Conservation (phyloP, 53 echinoderm and acorn worm species). For the Mesocentrotus franciscanus region DNA sequence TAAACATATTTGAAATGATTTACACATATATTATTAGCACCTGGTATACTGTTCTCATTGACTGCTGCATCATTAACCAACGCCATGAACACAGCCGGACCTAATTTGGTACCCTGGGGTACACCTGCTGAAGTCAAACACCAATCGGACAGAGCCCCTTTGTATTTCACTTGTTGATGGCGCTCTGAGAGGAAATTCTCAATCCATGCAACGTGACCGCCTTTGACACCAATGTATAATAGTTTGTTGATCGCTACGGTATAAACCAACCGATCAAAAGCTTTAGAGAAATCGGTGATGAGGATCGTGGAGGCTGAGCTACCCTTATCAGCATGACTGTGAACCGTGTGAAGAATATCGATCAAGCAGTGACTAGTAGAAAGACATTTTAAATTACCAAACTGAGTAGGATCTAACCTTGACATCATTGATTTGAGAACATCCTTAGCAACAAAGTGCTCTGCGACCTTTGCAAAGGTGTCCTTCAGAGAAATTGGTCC, state of each 20-base stretch:
- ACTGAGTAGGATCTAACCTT: slow-evolving; percentile 24
- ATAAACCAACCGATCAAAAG: slow-evolving; percentile 68
- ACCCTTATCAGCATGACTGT: slow-evolving; percentile 38
- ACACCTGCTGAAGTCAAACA: slow-evolving; percentile 50
- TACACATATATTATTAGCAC: not conserved
- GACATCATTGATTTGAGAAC: slow-evolving; percentile 3
- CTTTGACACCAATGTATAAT: slow-evolving; percentile 19
- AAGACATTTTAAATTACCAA: slow-evolving; percentile 65
- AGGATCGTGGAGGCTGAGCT: slow-evolving; percentile 44
- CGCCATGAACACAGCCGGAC: slow-evolving; percentile 59
- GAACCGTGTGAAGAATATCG: slow-evolving; percentile 41
- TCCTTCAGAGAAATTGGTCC: slow-evolving; percentile 69
- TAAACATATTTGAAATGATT: slow-evolving; percentile 59
- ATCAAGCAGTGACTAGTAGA: slow-evolving; percentile 69
- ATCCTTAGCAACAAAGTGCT: slow-evolving; percentile 56
- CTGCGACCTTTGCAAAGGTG: slow-evolving; percentile 63
- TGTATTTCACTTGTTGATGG: too few species aligned
- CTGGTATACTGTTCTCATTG: not conserved
- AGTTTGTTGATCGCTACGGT: slow-evolving; percentile 58
- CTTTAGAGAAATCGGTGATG: slow-evolving; percentile 73
- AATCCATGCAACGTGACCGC: slow-evolving; percentile 62
- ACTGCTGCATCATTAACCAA: slow-evolving; percentile 43
- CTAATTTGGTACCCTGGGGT: slow-evolving; percentile 75
- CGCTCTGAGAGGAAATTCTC: too few species aligned
- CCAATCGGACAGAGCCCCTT: slow-evolving; percentile 29